A percentile compares a stretch with the other conserved stretches of the same genome.
These are phyloP conservation scores for Drosophila eohydei DNA, from an alignment of 2,888 invertebrate species.

Conservation along the genomic window DNA sequence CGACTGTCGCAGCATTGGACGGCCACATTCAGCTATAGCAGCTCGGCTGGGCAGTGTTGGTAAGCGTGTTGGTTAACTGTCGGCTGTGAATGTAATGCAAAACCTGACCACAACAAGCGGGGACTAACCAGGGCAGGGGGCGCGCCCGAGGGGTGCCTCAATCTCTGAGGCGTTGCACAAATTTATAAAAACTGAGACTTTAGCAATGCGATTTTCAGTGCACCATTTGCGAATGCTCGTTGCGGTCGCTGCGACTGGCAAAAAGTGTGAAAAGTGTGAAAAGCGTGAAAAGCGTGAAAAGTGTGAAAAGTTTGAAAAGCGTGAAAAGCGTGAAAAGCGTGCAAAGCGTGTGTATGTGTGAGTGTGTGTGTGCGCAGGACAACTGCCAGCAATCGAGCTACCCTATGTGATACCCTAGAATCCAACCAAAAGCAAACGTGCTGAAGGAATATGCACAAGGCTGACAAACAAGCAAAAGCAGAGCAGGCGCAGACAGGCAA, in stretches of 20 bases:
- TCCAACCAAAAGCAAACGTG: not conserved
- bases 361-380: slow-evolving; percentile 1
- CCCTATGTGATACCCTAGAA: slow-evolving; percentile 9
- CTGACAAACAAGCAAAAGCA: slow-evolving; percentile 59
- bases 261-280: not conserved
- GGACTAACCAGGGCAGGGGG: not conserved
- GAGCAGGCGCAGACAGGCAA: slow-evolving; percentile 40
- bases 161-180: slow-evolving; percentile 42
- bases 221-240: slow-evolving; percentile 63
- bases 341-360: not conserved
- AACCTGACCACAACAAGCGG: slow-evolving; percentile 70
- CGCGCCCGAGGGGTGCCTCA: not conserved
- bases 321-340: not conserved
- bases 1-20: slow-evolving; percentile 29
- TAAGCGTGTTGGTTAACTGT: slow-evolving; percentile 42
- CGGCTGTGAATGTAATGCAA: slow-evolving; percentile 65
- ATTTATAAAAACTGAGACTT: slow-evolving; percentile 73
- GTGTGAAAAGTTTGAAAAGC: not conserved
- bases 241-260: slow-evolving; percentile 54
- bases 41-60: slow-evolving; percentile 70
- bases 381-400: slow-evolving; percentile 1
- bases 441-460: slow-evolving; percentile 82
- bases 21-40: slow-evolving; percentile 48
- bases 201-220: slow-evolving; percentile 67
- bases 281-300: not conserved